Conservation (phyloP, 2,888 invertebrate species). For the Caenorhabditis japonica region DNA sequence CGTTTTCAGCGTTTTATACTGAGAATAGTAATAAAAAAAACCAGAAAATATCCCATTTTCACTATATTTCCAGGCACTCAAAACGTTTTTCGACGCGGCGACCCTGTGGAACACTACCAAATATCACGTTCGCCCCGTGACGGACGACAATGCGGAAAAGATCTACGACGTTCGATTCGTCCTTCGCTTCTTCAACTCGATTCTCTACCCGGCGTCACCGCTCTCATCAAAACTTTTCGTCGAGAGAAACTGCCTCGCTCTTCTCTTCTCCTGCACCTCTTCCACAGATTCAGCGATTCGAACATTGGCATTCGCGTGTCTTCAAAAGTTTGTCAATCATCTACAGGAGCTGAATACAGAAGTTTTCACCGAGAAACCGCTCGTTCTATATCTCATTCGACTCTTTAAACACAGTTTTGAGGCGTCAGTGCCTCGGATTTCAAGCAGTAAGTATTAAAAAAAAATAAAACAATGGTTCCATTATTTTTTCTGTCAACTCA, state of each 20-base stretch:
- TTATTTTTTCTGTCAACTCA: background rate
- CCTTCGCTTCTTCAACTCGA: slow-evolving; percentile 57
- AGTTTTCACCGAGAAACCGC: slow-evolving; percentile 61
- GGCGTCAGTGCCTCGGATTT: slow-evolving; percentile 51
- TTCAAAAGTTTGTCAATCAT: slow-evolving; percentile 61
- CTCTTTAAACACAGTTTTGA: slow-evolving; percentile 68
- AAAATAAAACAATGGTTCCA: background rate
- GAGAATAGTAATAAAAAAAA: background rate
- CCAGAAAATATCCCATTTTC: no score
- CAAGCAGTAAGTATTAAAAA: slow-evolving; percentile 54
- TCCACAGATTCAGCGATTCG: slow-evolving; percentile 54
- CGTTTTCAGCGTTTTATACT: no score
- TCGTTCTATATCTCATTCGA: slow-evolving; percentile 61
- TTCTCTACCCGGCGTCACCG: slow-evolving; percentile 61
- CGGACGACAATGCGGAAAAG: slow-evolving; percentile 31
- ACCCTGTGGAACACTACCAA: slow-evolving; percentile 53
- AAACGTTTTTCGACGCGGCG: slow-evolving; percentile 31
- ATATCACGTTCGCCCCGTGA: slow-evolving; percentile 48
- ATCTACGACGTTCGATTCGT: slow-evolving; percentile 60
- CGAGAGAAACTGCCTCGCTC: slow-evolving; percentile 61
- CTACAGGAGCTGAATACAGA: slow-evolving; percentile 64
- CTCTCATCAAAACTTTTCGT: slow-evolving; percentile 65
- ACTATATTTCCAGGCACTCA: slow-evolving; percentile 39
- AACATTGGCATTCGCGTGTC: slow-evolving; percentile 58
- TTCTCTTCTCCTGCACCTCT: slow-evolving; percentile 65